These are phyloP conservation scores for Fistularia commersonii DNA, from an alignment of 2,797 vertebrate species.

Conservation along the genomic window DNA sequence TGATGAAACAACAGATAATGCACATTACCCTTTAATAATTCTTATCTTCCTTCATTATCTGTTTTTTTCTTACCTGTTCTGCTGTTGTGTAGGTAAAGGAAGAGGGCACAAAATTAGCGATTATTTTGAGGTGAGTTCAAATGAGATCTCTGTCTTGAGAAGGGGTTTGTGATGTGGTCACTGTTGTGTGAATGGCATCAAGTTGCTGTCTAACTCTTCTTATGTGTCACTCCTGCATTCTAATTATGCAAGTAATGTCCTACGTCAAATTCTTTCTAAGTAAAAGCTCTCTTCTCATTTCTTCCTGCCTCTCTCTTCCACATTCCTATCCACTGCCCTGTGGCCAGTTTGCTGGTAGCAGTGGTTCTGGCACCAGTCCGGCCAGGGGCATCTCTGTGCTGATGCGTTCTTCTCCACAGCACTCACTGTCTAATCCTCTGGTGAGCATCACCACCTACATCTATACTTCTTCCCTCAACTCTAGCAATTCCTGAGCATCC, in stretches of 20 bases:
- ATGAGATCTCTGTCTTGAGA: neutral
- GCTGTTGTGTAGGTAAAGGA: conserved; percentile 82
- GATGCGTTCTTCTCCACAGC: conserved; percentile 91
- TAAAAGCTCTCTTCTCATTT: conserved; percentile 38
- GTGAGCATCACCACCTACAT: conserved; percentile 76
- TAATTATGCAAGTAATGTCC: conserved; percentile 8
- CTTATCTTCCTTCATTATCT: neutral
- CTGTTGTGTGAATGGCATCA: conserved; percentile 11
- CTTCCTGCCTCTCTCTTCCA: conserved; percentile 28
- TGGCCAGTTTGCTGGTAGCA: conserved; percentile 91
- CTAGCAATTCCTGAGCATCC: neutral
- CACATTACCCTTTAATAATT: neutral
- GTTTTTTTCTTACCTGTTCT: conserved; percentile 18
- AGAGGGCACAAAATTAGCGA: conserved; percentile 96
- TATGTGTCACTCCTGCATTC: conserved; percentile 21
- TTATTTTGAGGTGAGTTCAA: conserved; percentile 93
- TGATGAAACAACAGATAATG: neutral
- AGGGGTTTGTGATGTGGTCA: neutral
- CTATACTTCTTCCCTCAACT: conserved; percentile 11
- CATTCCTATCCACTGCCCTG: conserved; percentile 23
- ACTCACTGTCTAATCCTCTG: conserved; percentile 95
- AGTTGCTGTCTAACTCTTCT: neutral
- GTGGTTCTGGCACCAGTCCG: conserved; percentile 93
- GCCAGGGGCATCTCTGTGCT: conserved; percentile 90
- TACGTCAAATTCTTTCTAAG: conserved; percentile 19